Conservation (phyloP, 2,888 invertebrate genomes). For the Aromia moschata region DNA sequence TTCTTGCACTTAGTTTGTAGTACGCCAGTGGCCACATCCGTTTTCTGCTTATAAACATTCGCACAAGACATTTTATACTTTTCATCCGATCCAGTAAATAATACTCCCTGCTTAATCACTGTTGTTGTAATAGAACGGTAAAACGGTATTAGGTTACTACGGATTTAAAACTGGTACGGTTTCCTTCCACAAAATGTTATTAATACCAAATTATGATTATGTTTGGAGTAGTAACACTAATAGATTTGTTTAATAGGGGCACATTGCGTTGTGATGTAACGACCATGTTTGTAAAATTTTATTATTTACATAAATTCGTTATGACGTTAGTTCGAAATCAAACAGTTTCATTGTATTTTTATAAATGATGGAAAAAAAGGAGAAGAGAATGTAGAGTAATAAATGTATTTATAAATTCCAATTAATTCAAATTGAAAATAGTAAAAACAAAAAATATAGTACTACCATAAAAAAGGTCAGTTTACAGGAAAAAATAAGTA, state of each 20-base stretch:
- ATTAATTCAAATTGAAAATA: too few relatives aligned
- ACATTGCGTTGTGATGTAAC: too few relatives aligned
- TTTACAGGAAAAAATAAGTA: too few relatives aligned
- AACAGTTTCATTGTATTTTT: too few relatives aligned
- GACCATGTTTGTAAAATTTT: too few relatives aligned
- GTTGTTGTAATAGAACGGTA: not conserved
- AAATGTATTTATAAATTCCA: too few relatives aligned
- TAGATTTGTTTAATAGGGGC: not conserved
- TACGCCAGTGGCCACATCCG: not conserved
- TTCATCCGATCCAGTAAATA: constrained; percentile 5
- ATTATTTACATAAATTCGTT: too few relatives aligned
- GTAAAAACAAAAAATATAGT: too few relatives aligned
- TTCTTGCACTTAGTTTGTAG: not conserved
- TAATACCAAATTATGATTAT: not conserved
- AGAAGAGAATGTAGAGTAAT: too few relatives aligned
- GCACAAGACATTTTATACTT: constrained; percentile 7
- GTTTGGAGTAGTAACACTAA: not conserved
- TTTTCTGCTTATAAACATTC: not conserved
- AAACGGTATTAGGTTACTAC: not conserved
- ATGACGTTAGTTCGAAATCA: too few relatives aligned
- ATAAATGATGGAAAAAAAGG: too few relatives aligned
- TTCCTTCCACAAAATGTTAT: not conserved
- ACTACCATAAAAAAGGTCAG: too few relatives aligned
- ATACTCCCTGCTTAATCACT: not conserved
- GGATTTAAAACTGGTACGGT: constrained; percentile 3